phyloP scores from a whole-genome alignment of 2,888 invertebrate genomes.

The Ischnus inquisitorius region DNA sequence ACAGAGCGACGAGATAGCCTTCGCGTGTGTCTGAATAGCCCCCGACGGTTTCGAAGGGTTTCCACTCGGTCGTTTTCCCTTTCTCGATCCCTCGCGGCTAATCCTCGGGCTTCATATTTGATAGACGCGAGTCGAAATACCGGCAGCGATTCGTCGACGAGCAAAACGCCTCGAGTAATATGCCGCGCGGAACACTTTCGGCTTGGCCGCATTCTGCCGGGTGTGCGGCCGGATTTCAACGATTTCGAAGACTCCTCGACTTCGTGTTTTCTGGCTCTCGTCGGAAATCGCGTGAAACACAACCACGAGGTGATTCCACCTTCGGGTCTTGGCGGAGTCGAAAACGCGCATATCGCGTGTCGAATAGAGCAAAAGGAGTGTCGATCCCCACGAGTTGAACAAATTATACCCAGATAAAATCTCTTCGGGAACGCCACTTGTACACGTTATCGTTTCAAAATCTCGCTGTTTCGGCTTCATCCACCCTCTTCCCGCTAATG shows the following conservation, averaged over 20 bases:
- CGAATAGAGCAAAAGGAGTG: constrained; percentile 42
- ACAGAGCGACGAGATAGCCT: constrained; percentile 36
- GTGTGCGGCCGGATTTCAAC: constrained; percentile 17
- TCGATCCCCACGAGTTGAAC: constrained; percentile 39
- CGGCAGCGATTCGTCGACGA: constrained; percentile 41
- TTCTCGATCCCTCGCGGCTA: constrained; percentile 27
- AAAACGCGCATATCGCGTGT: constrained; percentile 67
- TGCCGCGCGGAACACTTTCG: constrained; percentile 11
- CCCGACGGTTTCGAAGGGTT: constrained; percentile 60
- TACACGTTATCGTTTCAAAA: constrained; percentile 15
- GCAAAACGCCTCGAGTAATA: constrained; percentile 51
- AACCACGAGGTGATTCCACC: constrained; percentile 6
- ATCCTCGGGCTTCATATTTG: constrained; percentile 78
- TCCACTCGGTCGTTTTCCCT: constrained; percentile 21
- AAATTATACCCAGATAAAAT: constrained; percentile 61
- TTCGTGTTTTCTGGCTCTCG: constrained; percentile 22
- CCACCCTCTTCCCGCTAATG: constrained; percentile 5
- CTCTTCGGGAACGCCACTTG: constrained; percentile 35
- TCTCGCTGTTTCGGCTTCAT: constrained; percentile 16
- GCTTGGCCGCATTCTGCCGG: background rate
- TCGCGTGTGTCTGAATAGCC: constrained; percentile 58
- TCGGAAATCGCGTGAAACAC: constrained; percentile 62
- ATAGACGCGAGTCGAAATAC: constrained; percentile 69
- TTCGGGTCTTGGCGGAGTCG: constrained; percentile 25
- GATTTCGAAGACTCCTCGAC: constrained; percentile 36